These are phyloP conservation scores for Ptilodon capucinus DNA, from an alignment of 2,888 invertebrate genomes.

Conservation along the genomic window DNA sequence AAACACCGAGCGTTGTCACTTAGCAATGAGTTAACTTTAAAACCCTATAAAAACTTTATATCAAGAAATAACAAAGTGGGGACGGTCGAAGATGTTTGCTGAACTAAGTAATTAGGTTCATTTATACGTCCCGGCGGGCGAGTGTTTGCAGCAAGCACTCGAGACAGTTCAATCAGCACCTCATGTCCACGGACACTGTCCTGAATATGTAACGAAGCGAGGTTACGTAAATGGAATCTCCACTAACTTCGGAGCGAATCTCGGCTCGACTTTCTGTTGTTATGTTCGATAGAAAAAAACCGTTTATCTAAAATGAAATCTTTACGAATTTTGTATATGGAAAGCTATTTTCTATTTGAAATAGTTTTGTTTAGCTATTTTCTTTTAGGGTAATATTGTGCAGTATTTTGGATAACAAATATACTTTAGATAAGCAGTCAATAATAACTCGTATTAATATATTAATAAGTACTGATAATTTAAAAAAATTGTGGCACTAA, in stretches of 20 bases:
- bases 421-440: too few relatives aligned
- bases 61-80: not conserved
- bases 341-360: not conserved
- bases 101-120: conserved; percentile 18
- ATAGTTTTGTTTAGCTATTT: conserved; percentile 3
- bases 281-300: conserved; percentile 13
- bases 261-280: not conserved
- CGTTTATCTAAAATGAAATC: conserved; percentile 21
- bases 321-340: conserved; percentile 1
- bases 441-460: too few relatives aligned
- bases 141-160: conserved; percentile 34
- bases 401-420: not conserved
- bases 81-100: conserved; percentile 1
- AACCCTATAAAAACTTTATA: not conserved
- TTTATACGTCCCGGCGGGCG: conserved; percentile 16
- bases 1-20: too few relatives aligned
- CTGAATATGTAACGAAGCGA: conserved; percentile 47
- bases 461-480: too few relatives aligned
- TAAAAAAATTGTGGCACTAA: too few relatives aligned
- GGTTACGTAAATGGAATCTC: conserved; percentile 36
- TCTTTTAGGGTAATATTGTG: not conserved
- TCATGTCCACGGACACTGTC: conserved; percentile 31
- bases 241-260: not conserved
- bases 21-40: not conserved
- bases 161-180: conserved; percentile 44